Conservation (phyloP, 2,797 vertebrate species). For the Phoeniculus purpureus region DNA sequence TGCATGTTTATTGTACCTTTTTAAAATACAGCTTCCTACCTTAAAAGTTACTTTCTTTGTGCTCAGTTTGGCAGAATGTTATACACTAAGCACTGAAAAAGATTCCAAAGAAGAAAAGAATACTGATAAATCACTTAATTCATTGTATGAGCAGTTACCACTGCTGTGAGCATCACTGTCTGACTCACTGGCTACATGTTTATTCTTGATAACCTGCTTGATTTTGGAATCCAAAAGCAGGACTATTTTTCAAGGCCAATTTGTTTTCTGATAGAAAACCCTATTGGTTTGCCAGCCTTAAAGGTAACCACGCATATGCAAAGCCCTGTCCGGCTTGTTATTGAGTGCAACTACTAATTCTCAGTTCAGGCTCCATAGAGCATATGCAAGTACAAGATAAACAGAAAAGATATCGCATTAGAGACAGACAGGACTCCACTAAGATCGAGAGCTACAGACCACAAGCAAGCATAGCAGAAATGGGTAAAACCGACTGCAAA, state of each 20-base stretch:
- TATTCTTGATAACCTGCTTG: neutral
- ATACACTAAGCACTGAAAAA: neutral
- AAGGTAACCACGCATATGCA: rapidly evolving
- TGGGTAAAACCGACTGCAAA: neutral
- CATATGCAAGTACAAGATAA: neutral
- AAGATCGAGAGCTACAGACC: neutral
- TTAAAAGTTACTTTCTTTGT: neutral
- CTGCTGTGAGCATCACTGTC: neutral
- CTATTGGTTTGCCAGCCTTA: neutral
- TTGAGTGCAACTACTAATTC: neutral
- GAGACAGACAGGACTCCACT: neutral
- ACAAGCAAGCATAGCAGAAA: neutral
- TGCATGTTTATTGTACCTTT: neutral
- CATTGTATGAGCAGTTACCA: neutral
- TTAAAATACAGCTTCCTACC: neutral
- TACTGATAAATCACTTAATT: neutral
- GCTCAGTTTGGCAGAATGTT: neutral
- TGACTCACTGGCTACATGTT: neutral
- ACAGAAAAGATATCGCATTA: rapidly evolving
- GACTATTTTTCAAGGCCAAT: neutral
- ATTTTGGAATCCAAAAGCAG: neutral
- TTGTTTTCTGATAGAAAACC: neutral
- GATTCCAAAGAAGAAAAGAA: neutral
- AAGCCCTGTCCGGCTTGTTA: neutral
- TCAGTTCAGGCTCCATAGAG: neutral